phyloP scores from a whole-genome alignment of 2,797 vertebrate species.

The Uromys caudimaculatus region DNA sequence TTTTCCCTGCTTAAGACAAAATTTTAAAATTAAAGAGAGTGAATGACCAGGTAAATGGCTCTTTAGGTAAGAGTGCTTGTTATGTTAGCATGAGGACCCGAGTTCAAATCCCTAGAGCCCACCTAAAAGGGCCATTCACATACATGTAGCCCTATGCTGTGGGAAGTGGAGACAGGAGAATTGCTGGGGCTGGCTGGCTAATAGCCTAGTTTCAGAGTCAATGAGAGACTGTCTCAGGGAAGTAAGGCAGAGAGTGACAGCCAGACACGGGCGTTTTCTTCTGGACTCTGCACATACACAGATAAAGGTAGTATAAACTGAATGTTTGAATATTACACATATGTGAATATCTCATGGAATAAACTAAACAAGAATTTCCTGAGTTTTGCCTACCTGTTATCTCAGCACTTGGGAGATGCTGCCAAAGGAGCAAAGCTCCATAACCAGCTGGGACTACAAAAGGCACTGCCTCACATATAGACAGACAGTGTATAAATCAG shows the following conservation, averaged over 20 bases:
- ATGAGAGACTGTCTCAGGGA: background rate
- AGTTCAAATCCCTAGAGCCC: background rate
- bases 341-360: conserved; percentile 38
- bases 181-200: background rate
- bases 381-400: background rate
- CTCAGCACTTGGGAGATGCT: background rate
- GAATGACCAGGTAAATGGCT: background rate
- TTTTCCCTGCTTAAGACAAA: background rate
- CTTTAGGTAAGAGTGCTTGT: background rate
- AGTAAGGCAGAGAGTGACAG: background rate
- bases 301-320: background rate
- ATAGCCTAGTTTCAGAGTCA: background rate
- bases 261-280: background rate
- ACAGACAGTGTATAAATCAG: background rate
- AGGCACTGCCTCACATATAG: background rate
- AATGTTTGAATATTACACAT: background rate
- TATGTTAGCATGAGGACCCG: background rate
- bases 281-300: background rate
- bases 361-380: conserved; percentile 20
- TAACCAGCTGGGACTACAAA: background rate
- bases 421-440: background rate
- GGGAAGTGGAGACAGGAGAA: background rate
- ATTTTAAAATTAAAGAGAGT: background rate
- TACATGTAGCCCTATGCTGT: background rate
- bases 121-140: background rate